phyloP scores from a whole-genome alignment of 2,113 vertebrate genomes.

The Halcyon senegalensis region DNA sequence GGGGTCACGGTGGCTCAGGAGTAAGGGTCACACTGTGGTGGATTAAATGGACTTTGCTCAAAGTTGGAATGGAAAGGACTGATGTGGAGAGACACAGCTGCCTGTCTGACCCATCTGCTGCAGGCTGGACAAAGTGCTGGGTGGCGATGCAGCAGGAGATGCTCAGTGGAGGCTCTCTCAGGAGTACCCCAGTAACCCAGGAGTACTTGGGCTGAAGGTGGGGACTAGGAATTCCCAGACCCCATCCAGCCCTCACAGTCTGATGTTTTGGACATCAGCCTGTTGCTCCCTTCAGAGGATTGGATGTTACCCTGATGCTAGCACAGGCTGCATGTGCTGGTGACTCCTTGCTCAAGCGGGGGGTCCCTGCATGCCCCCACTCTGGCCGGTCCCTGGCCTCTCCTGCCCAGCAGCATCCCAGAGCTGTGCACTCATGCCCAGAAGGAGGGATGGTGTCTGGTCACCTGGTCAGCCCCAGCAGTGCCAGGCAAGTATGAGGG shows the following conservation, averaged over 20 bases:
- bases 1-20: fast-evolving
- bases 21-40: neutral
- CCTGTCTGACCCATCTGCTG: neutral
- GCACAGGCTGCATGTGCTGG: neutral
- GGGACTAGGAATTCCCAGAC: fast-evolving
- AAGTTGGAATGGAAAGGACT: neutral
- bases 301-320: fast-evolving
- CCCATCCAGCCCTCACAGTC: neutral
- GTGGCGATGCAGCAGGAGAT: neutral
- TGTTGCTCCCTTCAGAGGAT: neutral
- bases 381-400: neutral
- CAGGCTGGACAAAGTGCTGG: neutral
- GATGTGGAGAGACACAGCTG: fast-evolving
- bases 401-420: neutral
- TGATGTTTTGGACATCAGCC: neutral
- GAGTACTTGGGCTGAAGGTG: neutral
- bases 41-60: neutral
- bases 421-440: fast-evolving
- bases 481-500: neutral
- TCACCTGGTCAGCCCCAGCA: fast-evolving
- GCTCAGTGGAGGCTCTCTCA: neutral
- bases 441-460: neutral
- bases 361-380: fast-evolving
- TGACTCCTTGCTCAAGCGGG: neutral
- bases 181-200: fast-evolving